Conservation (phyloP, 1,140 invertebrate genomes). For the Teleopsis dalmanni region DNA sequence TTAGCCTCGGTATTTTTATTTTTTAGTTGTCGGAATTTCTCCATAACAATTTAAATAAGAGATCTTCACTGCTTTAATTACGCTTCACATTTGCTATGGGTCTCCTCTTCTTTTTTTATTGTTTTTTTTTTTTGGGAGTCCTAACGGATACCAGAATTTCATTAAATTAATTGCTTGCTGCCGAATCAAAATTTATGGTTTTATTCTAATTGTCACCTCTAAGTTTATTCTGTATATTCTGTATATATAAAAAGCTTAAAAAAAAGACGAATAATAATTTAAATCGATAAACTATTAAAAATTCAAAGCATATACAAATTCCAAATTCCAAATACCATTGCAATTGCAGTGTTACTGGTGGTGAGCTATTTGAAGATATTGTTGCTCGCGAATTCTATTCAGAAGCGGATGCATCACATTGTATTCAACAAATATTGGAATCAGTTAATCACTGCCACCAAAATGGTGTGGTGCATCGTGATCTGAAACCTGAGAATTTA, state of each 20-base stretch:
- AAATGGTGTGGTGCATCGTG: conserved; percentile 96
- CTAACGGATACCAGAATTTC: too few relatives aligned
- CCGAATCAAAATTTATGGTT: too few relatives aligned
- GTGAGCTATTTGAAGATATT: conserved; percentile 99
- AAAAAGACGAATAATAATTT: conserved; percentile 11
- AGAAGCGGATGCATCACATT: conserved; percentile 99
- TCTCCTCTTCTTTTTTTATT: too few relatives aligned
- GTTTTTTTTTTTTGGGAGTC: too few relatives aligned
- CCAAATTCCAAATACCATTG: conserved; percentile 15
- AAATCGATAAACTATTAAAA: conserved; percentile 33
- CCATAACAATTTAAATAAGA: too few relatives aligned
- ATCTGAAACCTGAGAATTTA: conserved; percentile 99
- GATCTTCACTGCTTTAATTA: too few relatives aligned
- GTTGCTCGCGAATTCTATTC: conserved; percentile 99
- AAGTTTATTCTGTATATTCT: conserved; percentile 3
- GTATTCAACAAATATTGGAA: conserved; percentile 99
- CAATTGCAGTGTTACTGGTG: conserved; percentile 86
- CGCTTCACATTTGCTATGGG: too few relatives aligned
- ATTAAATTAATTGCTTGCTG: too few relatives aligned
- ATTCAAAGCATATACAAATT: conserved; percentile 20
- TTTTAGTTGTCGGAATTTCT: too few relatives aligned
- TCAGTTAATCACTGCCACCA: conserved; percentile 99
- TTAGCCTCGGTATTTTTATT: too few relatives aligned
- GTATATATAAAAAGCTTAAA: neutral
- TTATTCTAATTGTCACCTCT: too few relatives aligned